Conservation (phyloP, 2,797 vertebrate species). For the Pangasius larnaudii region DNA sequence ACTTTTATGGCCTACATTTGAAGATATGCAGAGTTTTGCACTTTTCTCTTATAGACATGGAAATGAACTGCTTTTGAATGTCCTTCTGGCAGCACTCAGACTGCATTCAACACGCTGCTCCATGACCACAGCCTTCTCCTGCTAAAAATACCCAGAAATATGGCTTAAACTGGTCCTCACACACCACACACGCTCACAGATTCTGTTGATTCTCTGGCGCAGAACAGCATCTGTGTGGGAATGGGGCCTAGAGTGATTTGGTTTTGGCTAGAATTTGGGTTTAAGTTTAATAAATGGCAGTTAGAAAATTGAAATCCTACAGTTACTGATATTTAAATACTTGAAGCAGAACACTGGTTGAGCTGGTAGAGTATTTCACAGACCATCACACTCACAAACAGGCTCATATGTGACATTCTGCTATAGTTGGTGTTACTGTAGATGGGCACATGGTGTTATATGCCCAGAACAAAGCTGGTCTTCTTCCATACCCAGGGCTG, state of each 20-base stretch:
- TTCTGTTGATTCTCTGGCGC: neutral
- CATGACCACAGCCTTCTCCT: neutral
- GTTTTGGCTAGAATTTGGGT: neutral
- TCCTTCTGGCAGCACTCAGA: neutral
- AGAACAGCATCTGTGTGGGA: neutral
- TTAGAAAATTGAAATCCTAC: neutral
- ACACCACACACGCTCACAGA: neutral
- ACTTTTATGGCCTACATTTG: neutral
- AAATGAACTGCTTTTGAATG: neutral
- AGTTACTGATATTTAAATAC: neutral
- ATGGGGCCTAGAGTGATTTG: too few species aligned
- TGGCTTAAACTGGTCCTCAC: neutral
- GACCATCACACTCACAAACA: neutral
- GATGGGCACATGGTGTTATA: neutral
- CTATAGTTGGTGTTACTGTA: neutral
- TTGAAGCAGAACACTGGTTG: neutral
- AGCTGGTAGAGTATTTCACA: neutral
- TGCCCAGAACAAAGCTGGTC: neutral
- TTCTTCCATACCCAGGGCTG: neutral
- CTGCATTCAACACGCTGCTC: neutral
- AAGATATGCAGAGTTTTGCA: neutral
- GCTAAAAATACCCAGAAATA: neutral
- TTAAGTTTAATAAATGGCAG: neutral
- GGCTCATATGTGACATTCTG: neutral
- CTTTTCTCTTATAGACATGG: neutral